phyloP scores from a whole-genome alignment of 1,140 invertebrate species.

The Pristionchus pacificus region DNA sequence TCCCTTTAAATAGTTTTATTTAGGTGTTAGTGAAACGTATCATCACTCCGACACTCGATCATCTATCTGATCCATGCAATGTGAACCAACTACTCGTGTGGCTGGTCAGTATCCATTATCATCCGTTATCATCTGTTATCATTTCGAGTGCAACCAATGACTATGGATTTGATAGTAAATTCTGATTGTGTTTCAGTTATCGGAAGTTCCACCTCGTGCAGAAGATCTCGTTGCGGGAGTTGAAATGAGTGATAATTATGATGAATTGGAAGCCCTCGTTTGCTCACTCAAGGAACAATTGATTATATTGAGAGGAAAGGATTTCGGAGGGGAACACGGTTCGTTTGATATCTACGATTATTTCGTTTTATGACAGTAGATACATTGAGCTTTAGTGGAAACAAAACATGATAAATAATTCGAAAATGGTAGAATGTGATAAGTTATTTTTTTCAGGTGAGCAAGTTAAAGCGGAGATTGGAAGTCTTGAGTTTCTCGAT shows the following conservation, averaged over 20 bases:
- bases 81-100: constrained; percentile 85
- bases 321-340: constrained; percentile 42
- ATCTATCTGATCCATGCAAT: constrained; percentile 86
- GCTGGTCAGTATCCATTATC: constrained; percentile 67
- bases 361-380: too few species aligned
- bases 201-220: constrained; percentile 45
- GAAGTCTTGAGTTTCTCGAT: constrained; percentile 76
- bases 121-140: too few species aligned
- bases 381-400: too few species aligned
- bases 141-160: too few species aligned
- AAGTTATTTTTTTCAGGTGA: constrained; percentile 67
- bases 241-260: constrained; percentile 44
- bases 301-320: constrained; percentile 43
- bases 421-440: constrained; percentile 16
- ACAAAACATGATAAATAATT: background rate
- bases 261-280: constrained; percentile 53
- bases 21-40: constrained; percentile 66
- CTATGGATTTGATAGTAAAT: too few species aligned
- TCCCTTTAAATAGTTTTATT: too few species aligned
- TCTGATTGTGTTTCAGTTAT: constrained; percentile 32
- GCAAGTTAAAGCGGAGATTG: constrained; percentile 80
- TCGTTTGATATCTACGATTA: too few species aligned
- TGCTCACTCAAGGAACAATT: constrained; percentile 53
- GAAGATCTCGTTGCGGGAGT: constrained; percentile 52
- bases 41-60: constrained; percentile 73